phyloP scores from a whole-genome alignment of 1,140 invertebrate species.

The Arion vulgaris region DNA sequence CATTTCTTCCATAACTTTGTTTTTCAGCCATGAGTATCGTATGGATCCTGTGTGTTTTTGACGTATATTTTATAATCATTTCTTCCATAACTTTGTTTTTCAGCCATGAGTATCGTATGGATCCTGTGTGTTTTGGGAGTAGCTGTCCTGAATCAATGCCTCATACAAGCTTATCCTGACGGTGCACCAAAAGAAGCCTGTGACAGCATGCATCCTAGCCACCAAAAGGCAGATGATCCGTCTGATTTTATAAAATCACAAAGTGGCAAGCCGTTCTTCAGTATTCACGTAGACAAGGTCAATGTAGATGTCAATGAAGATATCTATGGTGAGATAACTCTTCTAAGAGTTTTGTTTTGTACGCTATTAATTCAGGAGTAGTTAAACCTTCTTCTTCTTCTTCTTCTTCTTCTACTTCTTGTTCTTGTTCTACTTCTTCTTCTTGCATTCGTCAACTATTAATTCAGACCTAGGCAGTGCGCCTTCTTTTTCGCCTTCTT shows the following conservation, averaged over 20 bases:
- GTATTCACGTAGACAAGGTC: background rate
- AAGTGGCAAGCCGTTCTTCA: background rate
- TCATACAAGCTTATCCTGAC: background rate
- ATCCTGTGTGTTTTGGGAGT: background rate
- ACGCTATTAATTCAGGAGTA: too few relatives aligned
- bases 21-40: too few relatives aligned
- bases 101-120: background rate
- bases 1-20: too few relatives aligned
- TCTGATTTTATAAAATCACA: background rate
- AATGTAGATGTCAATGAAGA: background rate
- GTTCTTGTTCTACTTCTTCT: too few relatives aligned
- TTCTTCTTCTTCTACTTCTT: too few relatives aligned
- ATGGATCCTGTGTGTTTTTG: background rate
- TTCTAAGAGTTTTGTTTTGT: too few relatives aligned
- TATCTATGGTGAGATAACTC: background rate
- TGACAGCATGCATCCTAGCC: background rate
- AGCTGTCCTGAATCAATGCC: background rate
- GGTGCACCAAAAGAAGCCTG: background rate
- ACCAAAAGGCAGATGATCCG: background rate
- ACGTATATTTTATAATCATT: too few relatives aligned
- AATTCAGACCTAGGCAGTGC: too few relatives aligned
- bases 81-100: too few relatives aligned
- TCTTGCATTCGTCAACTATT: too few relatives aligned
- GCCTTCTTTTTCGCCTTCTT: too few relatives aligned
- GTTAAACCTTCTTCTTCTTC: too few relatives aligned